Percentiles rank a stretch among this genome's conserved stretches.
These are phyloP conservation scores for Scrobipalpa costella DNA, from an alignment of 2,888 invertebrate genomes.

Conservation along the genomic window DNA sequence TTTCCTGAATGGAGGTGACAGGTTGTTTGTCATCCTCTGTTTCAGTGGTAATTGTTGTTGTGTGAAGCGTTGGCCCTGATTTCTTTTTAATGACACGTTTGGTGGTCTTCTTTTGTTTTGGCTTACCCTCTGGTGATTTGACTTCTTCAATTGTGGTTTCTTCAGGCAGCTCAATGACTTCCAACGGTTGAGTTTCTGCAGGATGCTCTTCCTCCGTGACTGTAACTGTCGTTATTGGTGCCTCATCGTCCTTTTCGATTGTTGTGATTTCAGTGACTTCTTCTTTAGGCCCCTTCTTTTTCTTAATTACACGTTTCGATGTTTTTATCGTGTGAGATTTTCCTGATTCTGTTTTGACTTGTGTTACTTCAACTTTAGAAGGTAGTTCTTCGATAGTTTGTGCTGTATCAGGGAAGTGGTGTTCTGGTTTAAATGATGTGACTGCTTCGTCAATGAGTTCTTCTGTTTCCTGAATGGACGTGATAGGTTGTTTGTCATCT, in stretches of 20 bases:
- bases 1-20: conserved; percentile 54
- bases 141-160: conserved; percentile 46
- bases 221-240: conserved; percentile 33
- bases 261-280: conserved; percentile 39
- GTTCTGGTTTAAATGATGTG: conserved; percentile 32
- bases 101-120: conserved; percentile 49
- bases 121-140: conserved; percentile 44
- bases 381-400: conserved; percentile 30
- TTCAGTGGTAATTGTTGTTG: conserved; percentile 40
- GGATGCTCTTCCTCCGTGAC: conserved; percentile 31
- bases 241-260: conserved; percentile 37
- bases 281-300: conserved; percentile 36
- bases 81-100: conserved; percentile 62
- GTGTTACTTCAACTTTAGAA: conserved; percentile 27
- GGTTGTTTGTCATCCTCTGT: conserved; percentile 45
- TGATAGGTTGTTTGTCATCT: conserved; percentile 46
- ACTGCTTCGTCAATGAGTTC: conserved; percentile 44
- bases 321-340: conserved; percentile 39
- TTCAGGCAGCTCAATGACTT: conserved; percentile 53
- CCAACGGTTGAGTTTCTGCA: conserved; percentile 46
- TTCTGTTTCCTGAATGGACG: conserved; percentile 53
- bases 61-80: conserved; percentile 52
- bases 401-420: conserved; percentile 44
- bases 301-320: conserved; percentile 36
- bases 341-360: conserved; percentile 41